Percentiles rank a stretch among this genome's conserved stretches.
phyloP scores from a whole-genome alignment of 2,888 invertebrate genomes.

The Pterostichus niger region DNA sequence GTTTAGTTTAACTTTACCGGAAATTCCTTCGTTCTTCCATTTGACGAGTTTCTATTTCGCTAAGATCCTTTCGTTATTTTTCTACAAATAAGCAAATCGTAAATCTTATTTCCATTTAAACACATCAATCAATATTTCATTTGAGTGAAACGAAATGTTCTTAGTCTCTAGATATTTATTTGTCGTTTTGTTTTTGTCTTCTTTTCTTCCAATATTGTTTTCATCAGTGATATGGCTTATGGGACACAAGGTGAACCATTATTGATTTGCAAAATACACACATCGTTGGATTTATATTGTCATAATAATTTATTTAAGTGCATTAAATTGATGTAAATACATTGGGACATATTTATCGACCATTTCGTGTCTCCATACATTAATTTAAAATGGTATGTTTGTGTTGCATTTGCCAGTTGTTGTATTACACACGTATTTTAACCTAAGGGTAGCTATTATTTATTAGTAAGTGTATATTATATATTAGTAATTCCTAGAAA shows the following conservation, averaged over 20 bases:
- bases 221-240: slow-evolving; percentile 41
- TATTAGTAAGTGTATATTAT: no score
- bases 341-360: not conserved
- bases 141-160: slow-evolving; percentile 29
- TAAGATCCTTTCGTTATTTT: slow-evolving; percentile 43
- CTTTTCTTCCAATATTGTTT: slow-evolving; percentile 43
- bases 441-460: no score
- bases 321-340: slow-evolving; percentile 15
- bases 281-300: not conserved
- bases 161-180: slow-evolving; percentile 30
- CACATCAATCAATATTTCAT: slow-evolving; percentile 56
- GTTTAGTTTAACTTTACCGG: slow-evolving; percentile 30
- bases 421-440: no score
- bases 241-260: not conserved
- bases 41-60: slow-evolving; percentile 56
- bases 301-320: slow-evolving; percentile 27
- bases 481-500: no score
- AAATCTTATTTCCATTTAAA: slow-evolving; percentile 60
- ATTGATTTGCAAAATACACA: slow-evolving; percentile 20
- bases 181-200: slow-evolving; percentile 48
- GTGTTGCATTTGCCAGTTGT: no score
- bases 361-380: no score
- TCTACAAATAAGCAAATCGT: slow-evolving; percentile 59
- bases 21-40: slow-evolving; percentile 51
- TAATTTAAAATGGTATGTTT: no score